Evolutionary conservation across 1,140 invertebrate genomes (phyloP).

Genomic region (Pararge aegeria): DNA sequence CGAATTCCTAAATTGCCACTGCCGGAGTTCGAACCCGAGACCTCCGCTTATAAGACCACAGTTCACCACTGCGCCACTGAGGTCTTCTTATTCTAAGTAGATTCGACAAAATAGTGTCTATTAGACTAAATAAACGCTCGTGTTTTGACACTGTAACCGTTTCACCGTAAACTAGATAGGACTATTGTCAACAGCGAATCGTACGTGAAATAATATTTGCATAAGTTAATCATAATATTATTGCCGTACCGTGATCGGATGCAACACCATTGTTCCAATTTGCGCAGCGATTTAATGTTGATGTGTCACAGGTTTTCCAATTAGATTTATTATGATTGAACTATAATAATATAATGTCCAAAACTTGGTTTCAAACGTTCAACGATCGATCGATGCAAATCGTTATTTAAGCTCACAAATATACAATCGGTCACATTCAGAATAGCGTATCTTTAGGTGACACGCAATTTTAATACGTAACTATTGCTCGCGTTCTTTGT

Average conservation of each 20-base stretch:
- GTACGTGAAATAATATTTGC: conserved; percentile 53
- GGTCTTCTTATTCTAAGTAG: background rate
- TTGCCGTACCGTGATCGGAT: conserved; percentile 25
- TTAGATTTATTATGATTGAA: background rate
- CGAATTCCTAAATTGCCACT: too few species aligned
- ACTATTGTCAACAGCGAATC: conserved; percentile 39
- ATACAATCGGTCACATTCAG: too few species aligned
- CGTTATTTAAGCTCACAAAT: background rate
- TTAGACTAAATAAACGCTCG: conserved; percentile 28
- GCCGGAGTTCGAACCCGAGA: too few species aligned
- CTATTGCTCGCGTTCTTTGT: too few species aligned
- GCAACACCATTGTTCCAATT: conserved; percentile 25
- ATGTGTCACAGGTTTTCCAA: conserved; percentile 12
- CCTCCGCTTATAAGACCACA: too few species aligned
- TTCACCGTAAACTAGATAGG: conserved; percentile 30
- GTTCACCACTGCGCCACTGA: too few species aligned
- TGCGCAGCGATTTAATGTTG: conserved; percentile 17
- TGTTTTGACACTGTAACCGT: conserved; percentile 39
- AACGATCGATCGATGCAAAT: background rate
- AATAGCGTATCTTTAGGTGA: too few species aligned
- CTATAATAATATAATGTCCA: background rate
- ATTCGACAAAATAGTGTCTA: background rate
- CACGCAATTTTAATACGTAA: too few species aligned
- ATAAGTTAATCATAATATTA: conserved; percentile 53
- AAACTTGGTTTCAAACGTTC: background rate